phyloP scores from a whole-genome alignment of 2,797 vertebrate species.

The Argya squamiceps region DNA sequence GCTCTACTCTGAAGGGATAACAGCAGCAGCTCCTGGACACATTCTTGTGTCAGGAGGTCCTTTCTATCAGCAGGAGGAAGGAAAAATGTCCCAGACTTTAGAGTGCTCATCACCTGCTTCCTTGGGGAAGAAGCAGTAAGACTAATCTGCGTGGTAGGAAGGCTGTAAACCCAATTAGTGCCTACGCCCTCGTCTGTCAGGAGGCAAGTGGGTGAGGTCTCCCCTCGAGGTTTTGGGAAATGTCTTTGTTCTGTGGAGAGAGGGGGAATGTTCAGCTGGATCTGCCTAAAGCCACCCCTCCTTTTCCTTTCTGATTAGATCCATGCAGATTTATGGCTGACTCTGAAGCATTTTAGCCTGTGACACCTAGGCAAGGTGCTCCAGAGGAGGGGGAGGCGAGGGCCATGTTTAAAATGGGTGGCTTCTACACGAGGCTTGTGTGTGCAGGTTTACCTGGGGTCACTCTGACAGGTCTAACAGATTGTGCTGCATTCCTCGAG shows the following conservation, averaged over 20 bases:
- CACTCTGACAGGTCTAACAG: not conserved
- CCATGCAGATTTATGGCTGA: not conserved
- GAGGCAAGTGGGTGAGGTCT: rapidly evolving
- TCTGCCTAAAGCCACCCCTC: not conserved
- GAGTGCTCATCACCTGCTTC: rapidly evolving
- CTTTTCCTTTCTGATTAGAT: not conserved
- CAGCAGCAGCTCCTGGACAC: not conserved
- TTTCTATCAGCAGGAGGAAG: not conserved
- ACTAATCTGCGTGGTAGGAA: not conserved
- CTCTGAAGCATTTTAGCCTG: not conserved
- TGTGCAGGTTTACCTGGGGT: not conserved
- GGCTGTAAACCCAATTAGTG: not conserved
- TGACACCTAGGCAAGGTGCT: not conserved
- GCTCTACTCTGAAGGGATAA: rapidly evolving
- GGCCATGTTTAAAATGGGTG: rapidly evolving
- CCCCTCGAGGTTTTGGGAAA: rapidly evolving
- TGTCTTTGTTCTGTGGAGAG: not conserved
- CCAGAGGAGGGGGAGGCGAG: rapidly evolving
- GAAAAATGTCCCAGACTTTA: not conserved
- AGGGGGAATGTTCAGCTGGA: not conserved
- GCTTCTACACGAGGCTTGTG: rapidly evolving
- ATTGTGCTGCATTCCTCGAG: not conserved
- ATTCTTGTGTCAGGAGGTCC: rapidly evolving
- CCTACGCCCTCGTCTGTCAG: not conserved
- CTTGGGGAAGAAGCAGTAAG: not conserved